phyloP scores from a whole-genome alignment of 2,113 vertebrate genomes.

The Pelecanus crispus region DNA sequence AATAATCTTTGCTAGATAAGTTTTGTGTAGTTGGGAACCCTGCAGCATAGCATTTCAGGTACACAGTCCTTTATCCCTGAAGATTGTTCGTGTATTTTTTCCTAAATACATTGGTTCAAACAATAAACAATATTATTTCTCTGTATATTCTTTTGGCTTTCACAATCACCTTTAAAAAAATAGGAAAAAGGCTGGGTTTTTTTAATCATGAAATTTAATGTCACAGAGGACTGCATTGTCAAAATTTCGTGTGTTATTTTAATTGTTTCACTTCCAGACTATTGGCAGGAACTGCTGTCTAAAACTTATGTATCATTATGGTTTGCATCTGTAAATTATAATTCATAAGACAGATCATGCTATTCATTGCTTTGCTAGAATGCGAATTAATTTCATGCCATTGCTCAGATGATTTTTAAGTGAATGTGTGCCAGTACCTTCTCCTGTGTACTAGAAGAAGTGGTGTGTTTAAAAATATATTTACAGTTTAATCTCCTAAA shows the following conservation, averaged over 20 bases:
- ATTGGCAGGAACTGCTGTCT: background rate
- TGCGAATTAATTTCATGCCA: background rate
- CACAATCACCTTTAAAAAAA: background rate
- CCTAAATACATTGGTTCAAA: background rate
- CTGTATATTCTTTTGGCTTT: background rate
- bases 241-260: background rate
- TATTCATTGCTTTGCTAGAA: background rate
- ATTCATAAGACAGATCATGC: background rate
- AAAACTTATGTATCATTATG: background rate
- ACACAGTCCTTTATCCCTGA: background rate
- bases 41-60: background rate
- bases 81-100: background rate
- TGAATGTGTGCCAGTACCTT: background rate
- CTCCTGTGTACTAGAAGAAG: background rate
- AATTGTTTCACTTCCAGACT: background rate
- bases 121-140: background rate
- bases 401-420: background rate
- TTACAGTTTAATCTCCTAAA: background rate
- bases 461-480: background rate
- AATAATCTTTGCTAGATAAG: background rate
- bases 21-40: background rate
- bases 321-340: background rate
- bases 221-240: background rate
- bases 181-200: fast-evolving
- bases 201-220: background rate